phyloP scores from a whole-genome alignment of 2,113 vertebrate genomes.

The Neoarius graeffei region DNA sequence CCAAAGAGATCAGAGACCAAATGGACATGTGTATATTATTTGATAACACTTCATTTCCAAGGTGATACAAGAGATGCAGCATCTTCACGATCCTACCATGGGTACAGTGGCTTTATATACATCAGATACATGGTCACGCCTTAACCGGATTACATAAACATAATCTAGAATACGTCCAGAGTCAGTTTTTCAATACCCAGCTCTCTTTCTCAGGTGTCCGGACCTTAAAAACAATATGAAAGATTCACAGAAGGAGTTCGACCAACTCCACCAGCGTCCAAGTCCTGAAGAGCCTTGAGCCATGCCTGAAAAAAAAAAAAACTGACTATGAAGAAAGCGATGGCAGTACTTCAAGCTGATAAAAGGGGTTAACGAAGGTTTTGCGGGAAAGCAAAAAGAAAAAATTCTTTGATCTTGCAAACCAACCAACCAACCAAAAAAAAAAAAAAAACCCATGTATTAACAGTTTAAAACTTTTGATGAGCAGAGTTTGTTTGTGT shows the following conservation, averaged over 20 bases:
- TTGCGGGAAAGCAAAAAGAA: not conserved
- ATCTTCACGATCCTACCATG: conserved; percentile 57
- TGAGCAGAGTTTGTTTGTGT: not conserved
- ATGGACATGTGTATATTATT: conserved; percentile 55
- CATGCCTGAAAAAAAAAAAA: not conserved
- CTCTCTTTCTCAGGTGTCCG: conserved; percentile 31
- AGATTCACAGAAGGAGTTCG: not conserved
- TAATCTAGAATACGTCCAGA: conserved; percentile 10
- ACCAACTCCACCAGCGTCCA: not conserved
- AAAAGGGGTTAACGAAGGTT: not conserved
- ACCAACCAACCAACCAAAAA: too few relatives aligned
- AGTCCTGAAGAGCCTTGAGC: not conserved
- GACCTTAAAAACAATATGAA: not conserved
- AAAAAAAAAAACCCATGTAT: not conserved
- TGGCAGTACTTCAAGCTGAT: not conserved
- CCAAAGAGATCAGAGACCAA: conserved; percentile 48
- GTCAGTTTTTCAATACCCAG: conserved; percentile 58
- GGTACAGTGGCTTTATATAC: conserved; percentile 51
- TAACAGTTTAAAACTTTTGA: not conserved
- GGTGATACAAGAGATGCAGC: conserved; percentile 52
- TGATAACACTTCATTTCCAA: conserved; percentile 65
- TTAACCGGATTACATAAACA: conserved; percentile 60
- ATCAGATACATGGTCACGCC: conserved; percentile 63
- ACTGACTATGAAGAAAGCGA: not conserved
- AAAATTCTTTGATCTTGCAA: not conserved